Evolutionary conservation across 2,113 vertebrate species (phyloP).

Genomic region (Macrotis lagotis): DNA sequence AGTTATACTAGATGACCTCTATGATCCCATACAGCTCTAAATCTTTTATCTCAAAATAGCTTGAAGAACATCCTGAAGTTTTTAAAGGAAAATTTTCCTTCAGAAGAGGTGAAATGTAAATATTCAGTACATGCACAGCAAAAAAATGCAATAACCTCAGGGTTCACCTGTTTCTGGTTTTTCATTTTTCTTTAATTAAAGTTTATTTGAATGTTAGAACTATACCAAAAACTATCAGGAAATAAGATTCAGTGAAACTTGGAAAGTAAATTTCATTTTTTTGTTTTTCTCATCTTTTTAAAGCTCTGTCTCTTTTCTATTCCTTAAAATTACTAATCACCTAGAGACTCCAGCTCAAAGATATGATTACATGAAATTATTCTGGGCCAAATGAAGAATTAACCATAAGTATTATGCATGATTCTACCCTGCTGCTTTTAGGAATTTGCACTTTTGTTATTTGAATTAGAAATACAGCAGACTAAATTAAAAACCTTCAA

Average conservation of each 20-base stretch:
- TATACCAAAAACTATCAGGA: not conserved
- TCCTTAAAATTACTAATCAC: not conserved
- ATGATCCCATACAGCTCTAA: not conserved
- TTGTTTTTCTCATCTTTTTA: not conserved
- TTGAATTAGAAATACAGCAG: slow-evolving; percentile 5
- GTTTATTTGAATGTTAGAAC: not conserved
- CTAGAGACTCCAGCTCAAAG: not conserved
- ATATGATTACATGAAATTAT: not conserved
- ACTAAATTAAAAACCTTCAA: slow-evolving; percentile 7
- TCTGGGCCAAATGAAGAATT: not conserved
- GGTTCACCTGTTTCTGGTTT: not conserved
- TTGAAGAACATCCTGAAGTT: not conserved
- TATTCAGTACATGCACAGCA: not conserved
- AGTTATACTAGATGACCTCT: not conserved
- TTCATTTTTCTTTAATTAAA: not conserved
- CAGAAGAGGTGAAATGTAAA: not conserved
- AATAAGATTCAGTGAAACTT: not conserved
- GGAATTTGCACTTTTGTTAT: not conserved
- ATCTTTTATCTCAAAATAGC: not conserved
- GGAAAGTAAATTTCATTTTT: not conserved
- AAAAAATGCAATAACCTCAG: not conserved
- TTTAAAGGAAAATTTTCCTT: not conserved
- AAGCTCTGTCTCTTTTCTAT: not conserved
- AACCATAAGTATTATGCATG: not conserved
- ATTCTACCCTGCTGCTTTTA: not conserved